These are phyloP conservation scores for Aleiodes testaceus DNA, from an alignment of 2,888 invertebrate species.

Conservation along the genomic window DNA sequence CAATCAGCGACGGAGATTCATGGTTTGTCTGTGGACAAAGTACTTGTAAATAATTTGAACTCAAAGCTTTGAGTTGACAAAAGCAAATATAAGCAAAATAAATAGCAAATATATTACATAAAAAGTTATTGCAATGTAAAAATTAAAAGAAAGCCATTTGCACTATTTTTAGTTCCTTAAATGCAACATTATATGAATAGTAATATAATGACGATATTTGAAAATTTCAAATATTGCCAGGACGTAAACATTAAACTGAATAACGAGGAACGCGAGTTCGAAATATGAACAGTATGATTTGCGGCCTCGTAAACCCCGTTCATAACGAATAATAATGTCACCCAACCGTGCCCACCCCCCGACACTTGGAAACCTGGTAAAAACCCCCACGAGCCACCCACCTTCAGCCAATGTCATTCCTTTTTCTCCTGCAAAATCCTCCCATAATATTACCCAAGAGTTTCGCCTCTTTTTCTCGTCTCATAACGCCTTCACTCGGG, in stretches of 20 bases:
- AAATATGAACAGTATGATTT: slow-evolving; percentile 73
- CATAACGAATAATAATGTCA: slow-evolving; percentile 74
- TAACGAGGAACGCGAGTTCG: slow-evolving; percentile 71
- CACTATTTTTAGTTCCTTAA: slow-evolving; percentile 42
- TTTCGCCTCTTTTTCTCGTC: slow-evolving; percentile 66
- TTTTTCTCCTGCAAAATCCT: slow-evolving; percentile 60
- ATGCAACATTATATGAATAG: slow-evolving; percentile 51
- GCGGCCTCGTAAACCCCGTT: slow-evolving; percentile 73
- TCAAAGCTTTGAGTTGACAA: too few relatives aligned
- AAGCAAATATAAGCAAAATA: too few relatives aligned
- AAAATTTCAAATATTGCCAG: slow-evolving; percentile 71
- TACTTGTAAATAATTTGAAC: too few relatives aligned
- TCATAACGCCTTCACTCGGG: slow-evolving; percentile 65
- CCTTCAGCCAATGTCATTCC: slow-evolving; percentile 43
- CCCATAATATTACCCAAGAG: slow-evolving; percentile 67
- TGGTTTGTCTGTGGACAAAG: too few relatives aligned
- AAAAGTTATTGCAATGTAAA: too few relatives aligned
- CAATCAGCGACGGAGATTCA: too few relatives aligned
- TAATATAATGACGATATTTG: slow-evolving; percentile 61
- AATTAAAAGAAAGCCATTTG: too few relatives aligned
- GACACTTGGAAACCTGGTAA: slow-evolving; percentile 46
- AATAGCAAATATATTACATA: too few relatives aligned
- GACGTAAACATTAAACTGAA: slow-evolving; percentile 69
- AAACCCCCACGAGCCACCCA: slow-evolving; percentile 31
- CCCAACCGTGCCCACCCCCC: slow-evolving; percentile 56